Conservation (phyloP, 2,888 invertebrate species). For the Habrosyne pyritoides region DNA sequence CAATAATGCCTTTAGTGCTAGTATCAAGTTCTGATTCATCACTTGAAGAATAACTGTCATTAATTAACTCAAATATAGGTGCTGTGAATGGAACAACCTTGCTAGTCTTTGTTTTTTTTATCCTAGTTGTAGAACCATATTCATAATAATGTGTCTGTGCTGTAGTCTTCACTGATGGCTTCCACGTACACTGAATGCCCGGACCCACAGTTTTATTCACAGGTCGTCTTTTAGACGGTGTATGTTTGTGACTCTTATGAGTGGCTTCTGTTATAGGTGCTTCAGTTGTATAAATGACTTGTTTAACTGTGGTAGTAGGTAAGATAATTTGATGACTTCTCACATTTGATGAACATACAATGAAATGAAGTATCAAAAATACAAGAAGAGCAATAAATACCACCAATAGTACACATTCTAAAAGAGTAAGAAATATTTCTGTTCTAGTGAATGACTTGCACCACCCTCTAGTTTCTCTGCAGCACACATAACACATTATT, state of each 20-base stretch:
- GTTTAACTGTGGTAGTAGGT: neutral
- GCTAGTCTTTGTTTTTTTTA: neutral
- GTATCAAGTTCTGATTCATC: neutral
- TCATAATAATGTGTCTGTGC: constrained; percentile 50
- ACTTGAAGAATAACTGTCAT: neutral
- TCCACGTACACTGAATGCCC: constrained; percentile 59
- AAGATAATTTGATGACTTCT: neutral
- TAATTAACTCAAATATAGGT: neutral
- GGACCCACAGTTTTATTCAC: constrained; percentile 23
- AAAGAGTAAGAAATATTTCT: constrained; percentile 50
- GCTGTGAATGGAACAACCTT: neutral
- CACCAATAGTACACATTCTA: constrained; percentile 53
- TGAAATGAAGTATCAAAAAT: constrained; percentile 61
- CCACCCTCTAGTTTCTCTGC: constrained; percentile 64
- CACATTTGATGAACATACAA: constrained; percentile 41
- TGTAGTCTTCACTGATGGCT: constrained; percentile 53
- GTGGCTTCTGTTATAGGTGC: neutral
- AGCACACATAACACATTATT: constrained; percentile 65
- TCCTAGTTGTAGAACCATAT: neutral
- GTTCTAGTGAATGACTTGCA: constrained; percentile 64
- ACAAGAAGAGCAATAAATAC: constrained; percentile 50
- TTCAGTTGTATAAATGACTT: neutral
- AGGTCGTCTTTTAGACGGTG: constrained; percentile 5
- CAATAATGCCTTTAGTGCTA: neutral
- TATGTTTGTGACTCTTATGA: neutral